Evolutionary conservation across 2,797 vertebrate species (phyloP), one percentile per base, ranked within the genome.

Genomic region (Megaceryle alcyon): DNA sequence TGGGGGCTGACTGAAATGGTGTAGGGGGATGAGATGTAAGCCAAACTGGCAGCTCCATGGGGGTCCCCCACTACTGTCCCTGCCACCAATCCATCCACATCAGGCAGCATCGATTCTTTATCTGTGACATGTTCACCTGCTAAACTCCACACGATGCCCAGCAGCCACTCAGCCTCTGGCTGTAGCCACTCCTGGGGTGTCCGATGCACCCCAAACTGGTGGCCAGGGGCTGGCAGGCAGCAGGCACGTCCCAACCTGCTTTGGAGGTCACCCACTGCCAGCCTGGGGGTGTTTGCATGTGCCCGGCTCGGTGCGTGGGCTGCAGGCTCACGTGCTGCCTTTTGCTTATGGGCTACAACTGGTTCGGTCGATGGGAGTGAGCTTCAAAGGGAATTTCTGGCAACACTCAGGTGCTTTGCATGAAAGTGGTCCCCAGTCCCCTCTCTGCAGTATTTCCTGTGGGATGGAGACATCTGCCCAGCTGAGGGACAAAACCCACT

Each of bases 31-130:
- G 53, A 26, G 39, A 7, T 11, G 56, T 16, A n/a, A 61, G 4
- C 25, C 25, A 5, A 33, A 7, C 44, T 12, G 10, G 23, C 20
- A 48, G 79, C 33, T 70, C 43, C 19, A 18, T 17, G 6, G 4
- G 19, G 25, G 35, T 65, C 20, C 20, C 28, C 21, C n/a, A 29
- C 6, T 54, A 46, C 46, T 5, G 2, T 3, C 69, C 48, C 81
- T 72, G 61, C 6, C 46, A 7, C 31, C 28, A 5, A 56, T 33
- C 44, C 29, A 7, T 33, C 33, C 22, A 1, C 20, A 9, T 25
- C 59, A 60, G 48, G 7, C 2, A 2, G 19, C 26, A 7, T 33
- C 0, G 0, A 12, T 9, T 63, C 48, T 64, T 14, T 9, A 3
- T 35, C 70, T 31, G n/a, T 6, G 60, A 21, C 39, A n/a, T 9